Percentiles rank a stretch among this genome's conserved stretches.
Conservation (phyloP, 2,797 vertebrate genomes). For the Danio choprae region DNA sequence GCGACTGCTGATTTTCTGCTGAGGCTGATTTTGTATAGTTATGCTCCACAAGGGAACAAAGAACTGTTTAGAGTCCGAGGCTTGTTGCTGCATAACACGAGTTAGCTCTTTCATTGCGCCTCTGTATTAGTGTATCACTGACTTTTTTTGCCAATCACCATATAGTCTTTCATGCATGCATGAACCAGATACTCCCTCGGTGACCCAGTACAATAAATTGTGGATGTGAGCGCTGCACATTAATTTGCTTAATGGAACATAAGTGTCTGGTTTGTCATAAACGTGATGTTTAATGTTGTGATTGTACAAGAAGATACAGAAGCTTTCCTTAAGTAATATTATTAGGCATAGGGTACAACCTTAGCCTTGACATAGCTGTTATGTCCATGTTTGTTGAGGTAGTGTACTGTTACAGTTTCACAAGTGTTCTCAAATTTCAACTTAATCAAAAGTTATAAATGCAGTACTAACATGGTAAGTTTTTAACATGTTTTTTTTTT, state of each 20-base stretch:
- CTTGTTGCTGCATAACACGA: conserved; percentile 35
- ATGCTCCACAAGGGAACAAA: conserved; percentile 40
- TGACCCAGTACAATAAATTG: conserved; percentile 16
- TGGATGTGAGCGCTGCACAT: not conserved
- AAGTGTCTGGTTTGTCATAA: conserved; percentile 10
- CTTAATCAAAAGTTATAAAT: no score
- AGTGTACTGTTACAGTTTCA: not conserved
- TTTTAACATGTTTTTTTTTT: no score
- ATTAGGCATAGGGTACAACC: not conserved
- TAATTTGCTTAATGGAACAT: conserved; percentile 18
- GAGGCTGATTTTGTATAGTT: conserved; percentile 51
- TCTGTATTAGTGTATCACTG: conserved; percentile 39
- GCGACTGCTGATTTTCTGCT: conserved; percentile 44
- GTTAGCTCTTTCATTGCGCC: conserved; percentile 25
- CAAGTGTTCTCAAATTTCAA: no score
- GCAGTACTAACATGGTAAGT: no score
- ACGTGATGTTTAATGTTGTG: not conserved
- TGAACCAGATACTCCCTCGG: conserved; percentile 12
- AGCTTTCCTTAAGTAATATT: not conserved
- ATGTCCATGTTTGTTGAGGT: not conserved
- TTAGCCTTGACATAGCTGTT: not conserved
- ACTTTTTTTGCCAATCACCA: conserved; percentile 5
- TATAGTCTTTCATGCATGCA: conserved; percentile 16
- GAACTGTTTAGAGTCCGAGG: conserved; percentile 13
- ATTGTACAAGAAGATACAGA: not conserved